phyloP scores from a whole-genome alignment of 2,113 vertebrate species.

The Noturus placidus region DNA sequence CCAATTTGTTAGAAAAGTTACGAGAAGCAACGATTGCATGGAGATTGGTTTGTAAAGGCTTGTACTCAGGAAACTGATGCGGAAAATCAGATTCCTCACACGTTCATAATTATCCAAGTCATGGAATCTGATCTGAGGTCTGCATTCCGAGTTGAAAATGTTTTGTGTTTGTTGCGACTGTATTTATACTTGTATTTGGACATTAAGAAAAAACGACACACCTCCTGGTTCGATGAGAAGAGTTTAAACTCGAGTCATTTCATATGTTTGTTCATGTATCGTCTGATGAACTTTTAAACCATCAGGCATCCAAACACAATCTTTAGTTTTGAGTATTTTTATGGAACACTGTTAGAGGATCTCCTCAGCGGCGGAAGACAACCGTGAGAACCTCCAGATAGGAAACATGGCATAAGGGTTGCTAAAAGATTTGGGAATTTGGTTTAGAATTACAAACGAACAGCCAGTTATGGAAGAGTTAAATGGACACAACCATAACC shows the following conservation, averaged over 20 bases:
- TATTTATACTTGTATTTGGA: constrained; percentile 17
- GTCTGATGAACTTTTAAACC: not conserved
- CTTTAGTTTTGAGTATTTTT: constrained; percentile 10
- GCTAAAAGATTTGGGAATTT: not conserved
- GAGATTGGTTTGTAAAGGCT: not conserved
- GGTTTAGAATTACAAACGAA: not conserved
- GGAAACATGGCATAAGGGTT: too few relatives aligned
- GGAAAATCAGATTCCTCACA: not conserved
- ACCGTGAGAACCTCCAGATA: not conserved
- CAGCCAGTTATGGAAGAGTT: not conserved
- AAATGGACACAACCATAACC: not conserved
- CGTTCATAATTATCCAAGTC: not conserved
- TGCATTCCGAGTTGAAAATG: not conserved
- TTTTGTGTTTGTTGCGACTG: constrained; percentile 20
- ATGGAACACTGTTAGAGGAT: not conserved
- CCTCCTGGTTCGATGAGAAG: not conserved
- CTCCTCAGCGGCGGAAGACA: not conserved
- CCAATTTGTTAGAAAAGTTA: not conserved
- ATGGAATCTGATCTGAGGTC: not conserved
- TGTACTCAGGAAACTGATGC: not conserved
- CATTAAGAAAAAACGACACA: not conserved
- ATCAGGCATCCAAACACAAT: not conserved
- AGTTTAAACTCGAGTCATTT: not conserved
- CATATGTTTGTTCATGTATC: not conserved
- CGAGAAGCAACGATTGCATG: not conserved